A percentile compares a stretch with the other conserved stretches of the same genome.
These are phyloP conservation scores for Molanna angustata DNA, from an alignment of 2,888 invertebrate species.

Conservation along the genomic window DNA sequence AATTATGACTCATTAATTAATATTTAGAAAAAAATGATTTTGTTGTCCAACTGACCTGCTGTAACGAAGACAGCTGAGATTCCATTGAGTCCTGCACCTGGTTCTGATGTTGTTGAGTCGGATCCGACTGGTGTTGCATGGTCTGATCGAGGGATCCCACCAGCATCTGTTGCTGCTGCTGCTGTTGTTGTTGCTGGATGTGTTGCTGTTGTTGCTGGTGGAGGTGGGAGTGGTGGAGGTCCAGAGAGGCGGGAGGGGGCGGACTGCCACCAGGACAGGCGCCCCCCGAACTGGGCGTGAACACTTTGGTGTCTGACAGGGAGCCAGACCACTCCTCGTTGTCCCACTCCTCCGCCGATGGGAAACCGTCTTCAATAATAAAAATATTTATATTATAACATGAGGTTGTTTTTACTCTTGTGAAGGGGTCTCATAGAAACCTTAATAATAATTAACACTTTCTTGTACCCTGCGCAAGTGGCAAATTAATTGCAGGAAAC, in stretches of 20 bases:
- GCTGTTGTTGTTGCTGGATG: not conserved
- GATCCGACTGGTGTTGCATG: too few species aligned
- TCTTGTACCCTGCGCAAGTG: too few species aligned
- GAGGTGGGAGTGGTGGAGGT: not conserved
- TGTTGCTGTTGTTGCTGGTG: not conserved
- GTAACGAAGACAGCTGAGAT: too few species aligned
- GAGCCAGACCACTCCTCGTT: constrained; percentile 95
- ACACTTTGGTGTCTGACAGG: constrained; percentile 90
- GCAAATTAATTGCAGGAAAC: too few species aligned
- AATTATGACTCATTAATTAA: too few species aligned
- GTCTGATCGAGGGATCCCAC: not conserved
- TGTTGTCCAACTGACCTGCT: constrained; percentile 1
- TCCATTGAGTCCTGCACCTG: too few species aligned
- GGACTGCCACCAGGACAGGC: not conserved
- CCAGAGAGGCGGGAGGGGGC: too few species aligned
- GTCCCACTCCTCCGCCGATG: constrained; percentile 76
- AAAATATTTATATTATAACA: too few species aligned
- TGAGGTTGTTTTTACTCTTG: too few species aligned
- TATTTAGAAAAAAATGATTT: not conserved
- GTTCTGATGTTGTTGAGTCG: too few species aligned
- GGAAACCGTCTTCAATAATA: constrained; percentile 45
- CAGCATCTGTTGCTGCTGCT: not conserved
- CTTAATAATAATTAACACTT: too few species aligned
- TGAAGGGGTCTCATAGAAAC: too few species aligned
- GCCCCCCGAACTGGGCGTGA: constrained; percentile 61